Evolutionary conservation across 2,113 vertebrate species (phyloP).

Genomic region (Paramisgurnus dabryanus): DNA sequence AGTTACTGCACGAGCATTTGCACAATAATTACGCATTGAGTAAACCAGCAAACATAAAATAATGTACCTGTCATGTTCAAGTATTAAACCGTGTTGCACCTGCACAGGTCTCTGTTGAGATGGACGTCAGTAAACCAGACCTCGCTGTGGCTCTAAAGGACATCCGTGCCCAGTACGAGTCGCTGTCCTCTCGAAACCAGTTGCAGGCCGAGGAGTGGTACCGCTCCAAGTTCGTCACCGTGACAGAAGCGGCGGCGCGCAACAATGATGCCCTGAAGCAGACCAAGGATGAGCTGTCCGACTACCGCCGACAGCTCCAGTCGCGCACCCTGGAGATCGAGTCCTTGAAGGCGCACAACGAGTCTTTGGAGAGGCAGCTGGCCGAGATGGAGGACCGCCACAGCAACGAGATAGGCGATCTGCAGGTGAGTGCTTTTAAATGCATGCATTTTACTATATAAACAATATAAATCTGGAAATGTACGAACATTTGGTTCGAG

Average conservation of each 20-base stretch:
- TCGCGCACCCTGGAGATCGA: conserved; percentile 79
- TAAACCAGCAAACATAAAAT: no score
- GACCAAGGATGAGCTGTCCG: conserved; percentile 78
- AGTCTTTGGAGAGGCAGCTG: conserved; percentile 78
- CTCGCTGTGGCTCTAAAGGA: conserved; percentile 79
- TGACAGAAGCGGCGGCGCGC: conserved; percentile 72
- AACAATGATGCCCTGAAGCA: conserved; percentile 77
- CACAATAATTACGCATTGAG: no score
- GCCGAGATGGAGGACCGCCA: conserved; percentile 79
- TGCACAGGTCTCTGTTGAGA: conserved; percentile 76
- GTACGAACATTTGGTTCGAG: no score
- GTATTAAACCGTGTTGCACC: no score
- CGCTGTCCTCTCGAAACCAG: conserved; percentile 77
- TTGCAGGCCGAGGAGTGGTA: conserved; percentile 80
- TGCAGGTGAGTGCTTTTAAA: conserved; percentile 68
- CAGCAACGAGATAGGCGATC: conserved; percentile 71
- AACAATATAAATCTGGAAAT: no score
- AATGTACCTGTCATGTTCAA: no score
- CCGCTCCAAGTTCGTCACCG: conserved; percentile 76
- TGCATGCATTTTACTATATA: neutral
- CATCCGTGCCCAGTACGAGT: conserved; percentile 79
- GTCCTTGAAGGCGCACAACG: conserved; percentile 75
- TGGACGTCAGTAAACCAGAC: conserved; percentile 78
- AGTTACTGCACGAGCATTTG: no score
- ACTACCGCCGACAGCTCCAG: conserved; percentile 81